Evolutionary conservation across 64 coral and sea anemone species (phyloP).

Genomic region (Cladopsammia gracilis): DNA sequence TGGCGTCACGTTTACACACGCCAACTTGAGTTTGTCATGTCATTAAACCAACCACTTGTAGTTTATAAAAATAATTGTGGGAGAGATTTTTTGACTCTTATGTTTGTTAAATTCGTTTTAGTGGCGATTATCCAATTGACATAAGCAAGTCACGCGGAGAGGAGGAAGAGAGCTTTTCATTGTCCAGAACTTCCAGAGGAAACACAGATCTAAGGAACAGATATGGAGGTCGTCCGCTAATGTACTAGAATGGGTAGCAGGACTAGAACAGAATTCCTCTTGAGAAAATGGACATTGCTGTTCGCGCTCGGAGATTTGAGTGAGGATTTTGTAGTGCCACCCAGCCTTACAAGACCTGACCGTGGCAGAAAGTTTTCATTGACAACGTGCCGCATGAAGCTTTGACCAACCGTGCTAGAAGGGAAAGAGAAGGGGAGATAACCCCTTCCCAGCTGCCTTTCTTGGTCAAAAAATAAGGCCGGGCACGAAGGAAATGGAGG

Average conservation of each 20-base stretch:
- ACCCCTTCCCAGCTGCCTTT: too few species aligned
- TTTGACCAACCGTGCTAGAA: too few species aligned
- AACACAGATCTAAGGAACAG: conserved; percentile 11
- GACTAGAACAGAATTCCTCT: background rate
- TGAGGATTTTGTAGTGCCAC: too few species aligned
- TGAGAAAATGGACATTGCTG: background rate
- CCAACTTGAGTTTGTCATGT: too few species aligned
- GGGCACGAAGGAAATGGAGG: too few species aligned
- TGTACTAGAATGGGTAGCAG: background rate
- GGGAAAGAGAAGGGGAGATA: too few species aligned
- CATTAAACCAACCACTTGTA: too few species aligned
- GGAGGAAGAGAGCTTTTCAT: background rate
- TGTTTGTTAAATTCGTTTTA: background rate
- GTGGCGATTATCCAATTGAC: background rate
- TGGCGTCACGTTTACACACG: too few species aligned
- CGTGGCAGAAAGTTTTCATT: too few species aligned
- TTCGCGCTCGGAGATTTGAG: background rate
- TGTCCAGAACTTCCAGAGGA: background rate
- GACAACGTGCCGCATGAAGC: too few species aligned
- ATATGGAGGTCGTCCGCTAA: conserved; percentile 19
- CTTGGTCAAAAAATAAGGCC: too few species aligned
- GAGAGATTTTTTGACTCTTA: background rate
- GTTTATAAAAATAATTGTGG: background rate
- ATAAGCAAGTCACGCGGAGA: background rate
- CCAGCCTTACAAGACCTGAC: too few species aligned